Base-by-base conservation (phyloP, 64 coral and sea anemone species). In the Anthopleura sola region DNA sequence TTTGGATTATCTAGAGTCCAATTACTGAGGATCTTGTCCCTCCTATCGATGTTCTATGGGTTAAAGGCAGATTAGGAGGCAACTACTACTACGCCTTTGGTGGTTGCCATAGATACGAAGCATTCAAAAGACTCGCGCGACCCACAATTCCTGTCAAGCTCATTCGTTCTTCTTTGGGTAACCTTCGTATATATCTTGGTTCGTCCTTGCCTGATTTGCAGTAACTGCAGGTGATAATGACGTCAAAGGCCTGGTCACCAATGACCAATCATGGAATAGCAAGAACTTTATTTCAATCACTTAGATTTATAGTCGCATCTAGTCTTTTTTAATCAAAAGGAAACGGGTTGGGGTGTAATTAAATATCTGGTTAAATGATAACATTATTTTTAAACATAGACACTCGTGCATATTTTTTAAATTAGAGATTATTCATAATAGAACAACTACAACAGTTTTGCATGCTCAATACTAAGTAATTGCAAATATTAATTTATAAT, bases 11-110 rank as follows among this genome's bases (percentile, higher is more conserved):
- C 0, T 49, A 79, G 76, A 47, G 24, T 79, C 76, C 76, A 79
- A 47, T 7, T 26, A 79, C 76, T 26, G 36, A 39, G 19, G 38
- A 79, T 6, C 76, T 79, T 49, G 76, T 79, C 76, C 76, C 76
- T 49, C 76, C 76, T 40, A 40, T 79, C 38, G 76, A 79, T 79
- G 37, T 79, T 79, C 37, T 79, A 12, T 79, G 76, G 76, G 76
- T 79, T 3, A 79, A 39, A 79, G 76, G 76, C 17, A 79, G 44
- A 21, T 49, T 24, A 18, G 76, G 76, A 49, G 76, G 76, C 0
- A 79, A 79, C 76, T 79, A 79, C 24, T 79, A 79, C 76, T 79
- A 79, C 19, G 38, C 76, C 76, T 79, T 79, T 79, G 76, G 38
- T 79, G 76, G 76, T 79, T 44, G 24, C 19, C 76, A 79, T 79